Conservation (phyloP, 2,113 vertebrate genomes). For the Ammodytes marinus region DNA sequence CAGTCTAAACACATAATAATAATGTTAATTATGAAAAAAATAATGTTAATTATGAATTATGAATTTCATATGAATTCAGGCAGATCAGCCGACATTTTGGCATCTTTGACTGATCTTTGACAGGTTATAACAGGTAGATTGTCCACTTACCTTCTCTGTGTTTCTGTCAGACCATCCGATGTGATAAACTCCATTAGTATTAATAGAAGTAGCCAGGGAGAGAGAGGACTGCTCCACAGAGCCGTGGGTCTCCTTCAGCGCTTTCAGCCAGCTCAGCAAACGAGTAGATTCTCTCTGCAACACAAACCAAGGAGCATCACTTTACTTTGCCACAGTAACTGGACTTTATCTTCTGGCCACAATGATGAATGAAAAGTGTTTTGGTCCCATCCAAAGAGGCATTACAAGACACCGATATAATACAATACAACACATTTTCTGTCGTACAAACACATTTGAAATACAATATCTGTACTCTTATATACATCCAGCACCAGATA, state of each 20-base stretch:
- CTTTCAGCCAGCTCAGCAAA: slow-evolving; percentile 80
- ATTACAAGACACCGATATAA: no score
- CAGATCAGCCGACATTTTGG: accelerated
- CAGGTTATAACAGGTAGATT: not conserved
- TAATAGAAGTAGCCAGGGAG: slow-evolving; percentile 82
- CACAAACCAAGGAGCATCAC: not conserved
- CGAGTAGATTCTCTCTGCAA: slow-evolving; percentile 78
- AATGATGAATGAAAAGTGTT: no score
- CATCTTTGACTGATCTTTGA: not conserved
- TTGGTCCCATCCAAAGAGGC: no score
- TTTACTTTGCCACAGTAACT: not conserved
- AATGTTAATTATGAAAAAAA: no score
- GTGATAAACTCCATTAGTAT: slow-evolving; percentile 79
- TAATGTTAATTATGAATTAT: no score
- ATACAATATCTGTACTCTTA: no score
- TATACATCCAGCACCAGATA: no score
- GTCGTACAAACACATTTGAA: no score
- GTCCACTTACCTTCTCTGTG: slow-evolving; percentile 65
- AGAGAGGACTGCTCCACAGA: slow-evolving; percentile 86
- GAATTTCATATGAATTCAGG: no score
- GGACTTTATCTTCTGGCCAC: not conserved
- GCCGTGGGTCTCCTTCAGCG: slow-evolving; percentile 83
- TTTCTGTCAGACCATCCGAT: slow-evolving; percentile 68
- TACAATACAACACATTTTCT: no score
- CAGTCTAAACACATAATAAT: no score